Conservation (phyloP, 2,113 vertebrate species). For the western clawed frog (Xenopus tropicalis) region UCB_Xtro_10.0 CM004445.2:119978001-119978500, state of each 20-base stretch:
- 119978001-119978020: no score
- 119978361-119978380: constrained; percentile 39
- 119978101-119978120: no score
- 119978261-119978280: constrained; percentile 26
- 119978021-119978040: no score
- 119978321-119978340: constrained; percentile 44
- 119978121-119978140: not conserved
- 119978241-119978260: constrained; percentile 28
- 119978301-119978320: constrained; percentile 33
- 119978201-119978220: not conserved
- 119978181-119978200: not conserved
- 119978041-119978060: no score
- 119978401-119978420: constrained; percentile 38
- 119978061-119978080: no score
- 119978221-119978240: not conserved
- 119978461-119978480: constrained; percentile 7
- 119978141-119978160: not conserved
- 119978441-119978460: constrained; percentile 8
- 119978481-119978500: constrained; percentile 1
- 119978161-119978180: not conserved
- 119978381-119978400: constrained; percentile 20
- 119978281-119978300: constrained; percentile 32
- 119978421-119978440: constrained; percentile 39
- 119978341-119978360: constrained; percentile 44
- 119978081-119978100: no score